Conservation (phyloP, 2,888 invertebrate genomes). For the Phaonia tiefii region DNA sequence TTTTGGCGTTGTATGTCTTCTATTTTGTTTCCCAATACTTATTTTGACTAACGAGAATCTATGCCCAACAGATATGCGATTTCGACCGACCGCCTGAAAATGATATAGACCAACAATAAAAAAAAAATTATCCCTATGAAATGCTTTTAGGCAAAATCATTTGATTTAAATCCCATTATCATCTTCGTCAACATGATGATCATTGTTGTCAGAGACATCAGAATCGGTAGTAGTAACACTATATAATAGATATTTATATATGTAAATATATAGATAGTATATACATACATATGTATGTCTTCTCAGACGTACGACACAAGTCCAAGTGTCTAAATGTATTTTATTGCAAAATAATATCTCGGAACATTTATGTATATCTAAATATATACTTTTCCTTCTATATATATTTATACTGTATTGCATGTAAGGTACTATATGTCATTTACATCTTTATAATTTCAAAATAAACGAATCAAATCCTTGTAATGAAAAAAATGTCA, state of each 20-base stretch:
- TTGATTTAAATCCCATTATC: conserved; percentile 23
- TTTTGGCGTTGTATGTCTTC: neutral
- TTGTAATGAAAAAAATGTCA: conserved; percentile 55
- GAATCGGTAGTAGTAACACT: neutral
- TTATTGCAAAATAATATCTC: neutral
- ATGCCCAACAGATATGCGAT: neutral
- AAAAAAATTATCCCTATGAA: neutral
- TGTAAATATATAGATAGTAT: too few relatives aligned
- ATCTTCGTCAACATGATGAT: neutral
- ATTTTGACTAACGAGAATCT: conserved; percentile 18
- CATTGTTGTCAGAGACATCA: neutral
- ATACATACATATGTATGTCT: conserved; percentile 2
- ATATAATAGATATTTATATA: neutral
- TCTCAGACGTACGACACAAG: neutral
- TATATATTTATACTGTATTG: neutral
- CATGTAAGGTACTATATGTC: conserved; percentile 27
- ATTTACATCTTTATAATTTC: conserved; percentile 56
- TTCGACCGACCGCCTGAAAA: neutral
- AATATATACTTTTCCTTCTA: too few relatives aligned
- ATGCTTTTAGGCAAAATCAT: conserved; percentile 7
- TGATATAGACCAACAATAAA: too few relatives aligned
- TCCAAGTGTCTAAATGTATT: conserved; percentile 5
- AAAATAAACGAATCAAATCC: conserved; percentile 31
- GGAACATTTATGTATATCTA: neutral
- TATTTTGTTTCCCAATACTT: conserved; percentile 30